Base-by-base conservation (phyloP, 2,797 vertebrate species). In the Urophycis tenuis region DNA sequence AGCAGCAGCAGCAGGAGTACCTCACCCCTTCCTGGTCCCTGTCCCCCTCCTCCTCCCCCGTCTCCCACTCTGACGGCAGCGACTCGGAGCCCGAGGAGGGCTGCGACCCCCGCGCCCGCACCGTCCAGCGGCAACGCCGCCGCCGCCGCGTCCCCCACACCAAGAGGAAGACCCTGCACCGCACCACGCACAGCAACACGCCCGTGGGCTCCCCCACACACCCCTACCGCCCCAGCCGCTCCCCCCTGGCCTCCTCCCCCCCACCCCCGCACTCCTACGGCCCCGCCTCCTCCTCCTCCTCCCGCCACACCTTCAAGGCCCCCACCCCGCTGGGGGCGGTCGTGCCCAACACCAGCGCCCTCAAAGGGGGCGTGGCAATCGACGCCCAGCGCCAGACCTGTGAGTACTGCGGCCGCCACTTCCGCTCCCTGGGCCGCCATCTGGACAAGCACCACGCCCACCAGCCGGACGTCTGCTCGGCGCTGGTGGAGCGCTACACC, bases 1-100 rank as follows among this genome's bases (percentile, higher is more conserved):
- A 77, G 70, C 69, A 72, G 71, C 49, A 67, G 60, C 79, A 90
- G 72, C 91, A 91, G 31, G 93, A 94, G 25, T 93, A 91, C 11
- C 89, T 94, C 83, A 93, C 92, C 74, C 93, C 93, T 0, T 94
- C 94, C 29, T 94, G 93, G 93, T 93, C 94, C 74, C 92, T 94
- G 41, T 94, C 93, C 15, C 93, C 93, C 1, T 93, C 92, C 8
- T 93, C 93, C 64, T 93, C 92, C 10, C 92, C 92, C 25, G 83
- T 94, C 78, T 94, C 93, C 71, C 93, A 93, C 85, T 94, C 93
- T 12, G 93, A 94, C 10, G 88, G 78, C 76, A 94, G 92, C 22
- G 92, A 93, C 78, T 92, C 92, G 0, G 93, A 93, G 7, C 84
- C 49, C 0, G 89, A 90, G 32, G 87, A 89, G 72, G 89, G 87